Evolutionary conservation across 2,797 vertebrate genomes (phyloP), one percentile per base, ranked within the genome.

Genomic region (Argyrosomus regius): DNA sequence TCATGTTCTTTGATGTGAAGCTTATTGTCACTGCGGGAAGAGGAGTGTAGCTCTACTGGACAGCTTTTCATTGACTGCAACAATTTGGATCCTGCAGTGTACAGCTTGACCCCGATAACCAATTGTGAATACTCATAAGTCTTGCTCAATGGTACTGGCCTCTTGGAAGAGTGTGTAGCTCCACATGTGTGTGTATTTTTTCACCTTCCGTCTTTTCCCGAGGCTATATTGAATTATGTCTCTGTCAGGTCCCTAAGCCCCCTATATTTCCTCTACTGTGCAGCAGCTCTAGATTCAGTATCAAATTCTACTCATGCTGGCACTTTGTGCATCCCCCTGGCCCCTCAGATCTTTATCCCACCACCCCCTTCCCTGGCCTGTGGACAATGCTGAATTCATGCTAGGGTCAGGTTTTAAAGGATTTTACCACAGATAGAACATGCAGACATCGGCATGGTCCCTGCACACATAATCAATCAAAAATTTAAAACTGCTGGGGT

Each of bases 181-280:
- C 60, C 70, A 57, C 28, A 35, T 85, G 68, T 79, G 45, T 80
- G 28, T 81, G 3, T 79, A 10, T 76, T 73, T 86, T 87, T 91
- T 89, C 63, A 82, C 86, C 85, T 88, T 87, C 80, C 50, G 13
- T 88, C 81, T 88, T 89, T 88, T 90, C 89, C 91, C 28, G 77
- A 79, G 89, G 92, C 90, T 93, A 92, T 94, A 92, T 93, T 96
- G 93, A 96, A 95, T 96, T 94, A 96, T 95, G 93, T 94, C 90
- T 91, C 92, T 94, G 94, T 95, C 94, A 94, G 93, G 93, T 94
- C 94, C 89, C 91, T 93, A 93, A 94, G 93, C 94, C 92, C 86
- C 82, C 91, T 87, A 92, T 94, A 95, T 95, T 94, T 95, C 89
- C 88, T 94, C 87, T 79, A 87, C 92, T 90, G 91, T 88, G 85